Conservation (phyloP, 1,140 invertebrate genomes). For the Drosophila pseudoananassae region DNA sequence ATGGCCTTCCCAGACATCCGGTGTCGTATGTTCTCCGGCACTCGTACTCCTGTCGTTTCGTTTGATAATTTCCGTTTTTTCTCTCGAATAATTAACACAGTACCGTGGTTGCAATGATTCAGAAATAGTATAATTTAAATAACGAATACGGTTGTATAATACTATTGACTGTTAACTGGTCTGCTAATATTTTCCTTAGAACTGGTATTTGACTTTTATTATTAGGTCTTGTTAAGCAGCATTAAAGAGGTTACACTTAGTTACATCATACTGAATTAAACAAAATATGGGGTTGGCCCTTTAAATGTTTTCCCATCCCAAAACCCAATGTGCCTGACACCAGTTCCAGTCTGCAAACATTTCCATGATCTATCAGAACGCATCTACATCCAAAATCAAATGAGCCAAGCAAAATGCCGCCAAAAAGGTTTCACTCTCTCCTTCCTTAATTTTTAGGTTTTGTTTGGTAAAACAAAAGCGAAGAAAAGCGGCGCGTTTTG, state of each 20-base stretch:
- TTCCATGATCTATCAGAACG: slow-evolving; percentile 68
- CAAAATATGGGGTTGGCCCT: no score
- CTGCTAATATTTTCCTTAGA: no score
- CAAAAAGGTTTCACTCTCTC: slow-evolving; percentile 59
- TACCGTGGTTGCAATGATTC: slow-evolving; percentile 22
- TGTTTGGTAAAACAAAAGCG: slow-evolving; percentile 71
- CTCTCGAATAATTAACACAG: slow-evolving; percentile 48
- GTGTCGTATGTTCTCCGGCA: slow-evolving; percentile 71
- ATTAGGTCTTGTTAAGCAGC: no score
- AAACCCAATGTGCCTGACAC: slow-evolving; percentile 31
- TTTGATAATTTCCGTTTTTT: slow-evolving; percentile 82
- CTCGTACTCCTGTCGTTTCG: slow-evolving; percentile 71
- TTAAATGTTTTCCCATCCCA: background rate
- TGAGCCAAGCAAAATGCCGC: slow-evolving; percentile 79
- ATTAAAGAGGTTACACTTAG: no score
- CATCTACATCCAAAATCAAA: slow-evolving; percentile 77
- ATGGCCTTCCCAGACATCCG: slow-evolving; percentile 65
- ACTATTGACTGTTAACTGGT: no score
- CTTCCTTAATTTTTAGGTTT: slow-evolving; percentile 18
- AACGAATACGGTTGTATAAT: background rate
- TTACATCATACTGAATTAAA: no score
- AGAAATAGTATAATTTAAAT: background rate
- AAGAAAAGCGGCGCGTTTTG: slow-evolving; percentile 64
- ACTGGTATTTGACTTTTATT: no score
- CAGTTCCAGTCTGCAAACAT: slow-evolving; percentile 2